Evolutionary conservation across 2,113 vertebrate species (phyloP).

Genomic region (Pandion haliaetus): DNA sequence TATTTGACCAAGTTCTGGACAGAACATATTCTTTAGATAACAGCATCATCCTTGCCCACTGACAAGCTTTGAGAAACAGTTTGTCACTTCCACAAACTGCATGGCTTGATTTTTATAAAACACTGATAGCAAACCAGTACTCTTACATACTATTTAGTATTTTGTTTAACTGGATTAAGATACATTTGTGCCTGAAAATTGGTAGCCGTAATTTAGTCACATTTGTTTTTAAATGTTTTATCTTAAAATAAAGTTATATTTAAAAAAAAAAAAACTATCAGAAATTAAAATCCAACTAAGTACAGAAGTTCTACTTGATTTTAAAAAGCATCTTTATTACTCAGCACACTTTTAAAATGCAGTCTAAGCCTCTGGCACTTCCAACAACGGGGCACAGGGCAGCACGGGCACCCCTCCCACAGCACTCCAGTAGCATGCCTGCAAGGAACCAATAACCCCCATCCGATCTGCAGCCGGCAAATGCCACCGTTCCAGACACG

Average conservation of each 20-base stretch:
- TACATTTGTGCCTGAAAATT: not conserved
- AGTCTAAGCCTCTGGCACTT: not conserved
- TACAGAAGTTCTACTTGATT: not conserved
- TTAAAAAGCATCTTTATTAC: not conserved
- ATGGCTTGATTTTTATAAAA: not conserved
- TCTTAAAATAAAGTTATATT: rapidly evolving
- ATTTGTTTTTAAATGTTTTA: not conserved
- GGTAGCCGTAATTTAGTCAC: not conserved
- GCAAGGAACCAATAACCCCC: not conserved
- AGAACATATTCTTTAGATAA: not conserved
- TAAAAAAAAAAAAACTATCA: not conserved
- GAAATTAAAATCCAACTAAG: not conserved
- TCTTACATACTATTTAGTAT: not conserved
- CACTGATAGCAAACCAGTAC: not conserved
- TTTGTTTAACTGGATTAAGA: not conserved
- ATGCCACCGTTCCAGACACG: rapidly evolving
- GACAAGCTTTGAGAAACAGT: not conserved
- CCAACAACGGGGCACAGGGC: not conserved
- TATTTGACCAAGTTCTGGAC: not conserved
- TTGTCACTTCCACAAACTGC: not conserved
- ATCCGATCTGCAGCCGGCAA: not conserved
- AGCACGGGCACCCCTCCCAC: rapidly evolving
- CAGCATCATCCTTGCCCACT: too few species aligned
- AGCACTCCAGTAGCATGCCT: not conserved
- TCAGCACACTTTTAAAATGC: rapidly evolving